phyloP scores from a whole-genome alignment of 2,797 vertebrate species.

The Furcifer pardalis region DNA sequence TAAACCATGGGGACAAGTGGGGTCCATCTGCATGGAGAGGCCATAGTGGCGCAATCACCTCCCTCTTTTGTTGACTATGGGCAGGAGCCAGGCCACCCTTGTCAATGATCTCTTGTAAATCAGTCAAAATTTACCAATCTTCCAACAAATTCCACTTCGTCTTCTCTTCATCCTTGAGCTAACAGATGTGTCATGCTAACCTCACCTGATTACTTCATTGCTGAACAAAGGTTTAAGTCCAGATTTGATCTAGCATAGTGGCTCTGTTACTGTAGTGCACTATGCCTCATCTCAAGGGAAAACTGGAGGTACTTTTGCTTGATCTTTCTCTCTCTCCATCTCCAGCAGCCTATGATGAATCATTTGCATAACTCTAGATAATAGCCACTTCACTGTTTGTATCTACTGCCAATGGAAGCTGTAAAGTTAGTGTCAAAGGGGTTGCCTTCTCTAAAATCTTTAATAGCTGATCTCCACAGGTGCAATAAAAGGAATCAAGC shows the following conservation, averaged over 20 bases:
- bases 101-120: not conserved
- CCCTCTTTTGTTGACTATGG: too few species aligned
- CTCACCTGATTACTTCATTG: not conserved
- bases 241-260: not conserved
- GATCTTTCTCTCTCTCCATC: conserved; percentile 5
- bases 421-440: conserved; percentile 12
- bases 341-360: not conserved
- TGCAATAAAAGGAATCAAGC: not conserved
- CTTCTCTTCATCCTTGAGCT: not conserved
- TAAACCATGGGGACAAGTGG: too few species aligned
- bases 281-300: conserved; percentile 48
- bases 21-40: too few species aligned
- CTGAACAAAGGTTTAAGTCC: not conserved
- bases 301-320: conserved; percentile 40
- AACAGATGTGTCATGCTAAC: not conserved
- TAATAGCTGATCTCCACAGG: not conserved
- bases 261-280: not conserved
- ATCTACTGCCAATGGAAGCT: conserved; percentile 21
- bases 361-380: conserved; percentile 36
- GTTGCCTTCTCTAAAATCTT: conserved; percentile 3
- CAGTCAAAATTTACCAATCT: not conserved
- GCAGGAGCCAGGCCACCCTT: too few species aligned
- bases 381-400: conserved; percentile 36
- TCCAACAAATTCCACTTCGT: too few species aligned
- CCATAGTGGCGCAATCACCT: too few species aligned